Evolutionary conservation across 2,888 invertebrate species (phyloP), one percentile per base, ranked within the genome.

Genomic region (Acronicta psi): DNA sequence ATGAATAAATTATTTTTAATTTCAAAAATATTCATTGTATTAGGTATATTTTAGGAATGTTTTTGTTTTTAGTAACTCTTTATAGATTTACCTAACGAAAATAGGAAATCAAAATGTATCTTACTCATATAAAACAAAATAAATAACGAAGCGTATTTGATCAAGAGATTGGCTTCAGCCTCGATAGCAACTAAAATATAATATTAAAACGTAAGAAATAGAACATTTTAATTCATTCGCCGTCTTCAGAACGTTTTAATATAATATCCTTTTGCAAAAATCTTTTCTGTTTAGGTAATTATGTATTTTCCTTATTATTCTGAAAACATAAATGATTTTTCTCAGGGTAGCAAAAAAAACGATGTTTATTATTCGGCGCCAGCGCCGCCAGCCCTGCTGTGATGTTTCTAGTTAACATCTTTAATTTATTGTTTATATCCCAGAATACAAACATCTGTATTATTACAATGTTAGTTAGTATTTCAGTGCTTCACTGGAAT

Each of bases 391-490:
- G 29, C 38, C 37, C 49, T 41, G 37, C 37, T 34, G 50, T 38
- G 59, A 31, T 50, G 52, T 42, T 70, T 51, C 51, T 45, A n/a
- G 43, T 57, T 31, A 50, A 69, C 34, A 13, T 50, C 59, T 38
- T 47, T 50, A 36, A 41, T 56, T 70, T 73, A 61, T 13, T 62
- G 55, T 59, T 63, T 63, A 55, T 14, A 43, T 55, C 54, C 42
- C 58, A 67, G 62, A 73, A 75, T 75, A 75, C 45, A 18, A 25
- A 23, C 29, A 9, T 60, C 13, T 63, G 17, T 65, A 57, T 65
- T 60, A 44, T 70, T 69, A 57, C 54, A 54, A 57, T 40, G 18
- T 61, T 40, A 42, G 17, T 61, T 40, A 42, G 17, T 36, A 43
- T 31, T 50, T 51, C 53, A 54, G 58, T 52, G 34, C 44, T 62